Percentiles rank a stretch among this genome's conserved stretches.
Conservation (phyloP, 2,113 vertebrate species). For the Microcebus lehilahytsara region DNA sequence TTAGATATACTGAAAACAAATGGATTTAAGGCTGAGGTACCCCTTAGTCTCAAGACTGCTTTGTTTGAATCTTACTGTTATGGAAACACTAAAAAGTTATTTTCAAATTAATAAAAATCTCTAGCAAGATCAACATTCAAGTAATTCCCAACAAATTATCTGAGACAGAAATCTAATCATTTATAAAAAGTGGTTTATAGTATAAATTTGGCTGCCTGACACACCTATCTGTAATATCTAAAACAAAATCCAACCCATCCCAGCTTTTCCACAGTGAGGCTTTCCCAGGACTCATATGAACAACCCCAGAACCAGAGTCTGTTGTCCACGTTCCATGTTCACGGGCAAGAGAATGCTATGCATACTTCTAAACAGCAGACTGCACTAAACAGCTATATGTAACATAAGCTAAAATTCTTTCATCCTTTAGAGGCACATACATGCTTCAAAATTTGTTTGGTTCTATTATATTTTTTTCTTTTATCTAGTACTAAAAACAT, state of each 20-base stretch:
- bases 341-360: neutral
- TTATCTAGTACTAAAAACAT: neutral
- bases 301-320: neutral
- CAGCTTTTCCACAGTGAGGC: neutral
- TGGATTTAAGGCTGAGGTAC: neutral
- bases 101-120: conserved; percentile 52
- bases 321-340: neutral
- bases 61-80: neutral
- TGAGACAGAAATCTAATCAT: neutral
- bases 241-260: neutral
- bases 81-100: neutral
- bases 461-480: conserved; percentile 35
- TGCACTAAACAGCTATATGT: neutral
- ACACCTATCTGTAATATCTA: neutral
- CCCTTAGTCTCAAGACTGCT: neutral
- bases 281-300: neutral
- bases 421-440: conserved; percentile 47
- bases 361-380: neutral
- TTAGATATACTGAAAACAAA: neutral
- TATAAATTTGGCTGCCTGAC: neutral
- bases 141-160: conserved; percentile 11
- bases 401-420: conserved; percentile 31
- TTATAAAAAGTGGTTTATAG: neutral
- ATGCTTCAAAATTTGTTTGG: conserved; percentile 5
- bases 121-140: neutral